Conservation (phyloP, 2,888 invertebrate species). For the Macaria liturata region DNA sequence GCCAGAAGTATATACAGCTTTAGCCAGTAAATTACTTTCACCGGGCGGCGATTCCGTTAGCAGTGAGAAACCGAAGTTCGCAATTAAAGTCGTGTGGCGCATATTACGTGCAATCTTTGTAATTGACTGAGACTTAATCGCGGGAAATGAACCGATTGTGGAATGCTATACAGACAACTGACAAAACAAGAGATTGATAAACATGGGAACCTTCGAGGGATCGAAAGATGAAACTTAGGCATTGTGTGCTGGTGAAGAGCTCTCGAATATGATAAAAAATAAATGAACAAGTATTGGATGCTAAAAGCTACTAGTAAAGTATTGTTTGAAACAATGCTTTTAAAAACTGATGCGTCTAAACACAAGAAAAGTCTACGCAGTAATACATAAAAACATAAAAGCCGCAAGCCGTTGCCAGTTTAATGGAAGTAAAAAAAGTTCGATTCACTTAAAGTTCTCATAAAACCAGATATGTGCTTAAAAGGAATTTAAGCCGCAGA, state of each 20-base stretch:
- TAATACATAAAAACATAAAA: too few relatives aligned
- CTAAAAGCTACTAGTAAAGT: too few relatives aligned
- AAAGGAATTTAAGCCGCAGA: conserved; percentile 30
- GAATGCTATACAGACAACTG: conserved; percentile 38
- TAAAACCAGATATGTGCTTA: conserved; percentile 17
- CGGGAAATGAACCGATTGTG: conserved; percentile 43
- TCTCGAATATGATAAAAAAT: too few relatives aligned
- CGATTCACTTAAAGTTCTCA: conserved; percentile 2
- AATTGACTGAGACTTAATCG: conserved; percentile 43
- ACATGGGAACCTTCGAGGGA: conserved; percentile 12
- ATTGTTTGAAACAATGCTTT: too few relatives aligned
- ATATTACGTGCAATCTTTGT: conserved; percentile 40
- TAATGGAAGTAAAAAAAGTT: too few relatives aligned
- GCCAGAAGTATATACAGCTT: conserved; percentile 7
- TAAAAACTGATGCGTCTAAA: too few relatives aligned
- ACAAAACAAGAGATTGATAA: conserved; percentile 20
- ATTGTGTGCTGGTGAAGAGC: neutral
- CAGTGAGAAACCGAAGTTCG: conserved; percentile 48
- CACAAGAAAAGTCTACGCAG: too few relatives aligned
- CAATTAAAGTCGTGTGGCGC: conserved; percentile 45
- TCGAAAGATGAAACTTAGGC: conserved; percentile 4
- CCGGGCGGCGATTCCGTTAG: conserved; percentile 45
- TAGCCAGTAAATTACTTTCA: conserved; percentile 33
- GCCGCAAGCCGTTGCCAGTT: too few relatives aligned
- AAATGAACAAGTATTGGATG: too few relatives aligned